Evolutionary conservation across 2,113 vertebrate genomes (phyloP), one percentile per base, ranked within the genome.

Genomic region (Acinonyx jubatus): DNA sequence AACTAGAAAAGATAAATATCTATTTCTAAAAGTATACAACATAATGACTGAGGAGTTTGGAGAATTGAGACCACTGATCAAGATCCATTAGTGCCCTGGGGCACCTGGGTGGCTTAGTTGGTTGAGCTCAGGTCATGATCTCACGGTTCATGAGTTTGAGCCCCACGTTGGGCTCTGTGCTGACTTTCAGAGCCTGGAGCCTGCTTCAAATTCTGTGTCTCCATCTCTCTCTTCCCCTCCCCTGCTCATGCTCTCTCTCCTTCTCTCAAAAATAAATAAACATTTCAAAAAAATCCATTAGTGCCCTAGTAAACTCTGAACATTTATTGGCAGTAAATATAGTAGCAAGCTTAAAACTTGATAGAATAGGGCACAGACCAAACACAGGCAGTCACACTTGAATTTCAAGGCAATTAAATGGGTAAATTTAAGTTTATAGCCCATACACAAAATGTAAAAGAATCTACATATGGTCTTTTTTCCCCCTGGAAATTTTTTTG

Each of bases 281-380:
- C 57, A 61, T 61, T 61, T 21, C 9, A 61, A 86, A 61, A 86
- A 65, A 25, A 76, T 89, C 25, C 65, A 98, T 93, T 96, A 66
- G 15, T 29, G 55, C 88, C 94, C 50, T 16, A 87, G 94, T 48
- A 95, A 96, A 95, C 41, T 36, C 38, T 92, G 23, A 41, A 96
- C 85, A 91, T 0, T 96, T 45, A 91, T 82, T 89, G 90, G 76
- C 76, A 94, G 31, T 90, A 96, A 98, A 55, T 45, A 94, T 2
- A 93, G 38, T 31, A 74, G 41, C 52, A 88, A 69, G 50, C 83
- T 93, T 71, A 21, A 68, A 95, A 57, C 48, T 65, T 55, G 36
- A 87, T 68, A 95, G 4, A 76, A 65, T 55, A 81, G 23, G 68
- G 92, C 50, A 90, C 27, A 84, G 38, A 55, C 25, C 57, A 78